Conservation (phyloP, 2,888 invertebrate genomes). For the Melitaea athalia region DNA sequence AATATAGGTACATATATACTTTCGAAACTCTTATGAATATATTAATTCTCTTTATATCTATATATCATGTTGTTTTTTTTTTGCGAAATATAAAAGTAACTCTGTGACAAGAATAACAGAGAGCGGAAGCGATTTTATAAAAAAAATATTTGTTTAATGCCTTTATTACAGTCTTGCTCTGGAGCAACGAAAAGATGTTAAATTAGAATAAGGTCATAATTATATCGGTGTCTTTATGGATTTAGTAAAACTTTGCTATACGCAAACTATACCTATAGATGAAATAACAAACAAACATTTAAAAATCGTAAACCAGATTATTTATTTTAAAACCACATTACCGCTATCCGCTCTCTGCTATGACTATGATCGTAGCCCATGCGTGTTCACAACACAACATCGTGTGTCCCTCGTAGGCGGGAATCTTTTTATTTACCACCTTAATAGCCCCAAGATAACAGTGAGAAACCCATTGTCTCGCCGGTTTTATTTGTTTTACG, state of each 20-base stretch:
- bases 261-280: too few relatives aligned
- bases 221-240: too few relatives aligned
- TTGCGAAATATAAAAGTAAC: constrained; percentile 4
- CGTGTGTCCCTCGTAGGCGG: constrained; percentile 53
- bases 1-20: background rate
- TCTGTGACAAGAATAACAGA: constrained; percentile 3
- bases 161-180: too few relatives aligned
- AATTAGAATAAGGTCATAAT: too few relatives aligned
- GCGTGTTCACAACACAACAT: constrained; percentile 51
- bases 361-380: constrained; percentile 44
- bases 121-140: background rate
- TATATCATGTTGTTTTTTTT: constrained; percentile 3
- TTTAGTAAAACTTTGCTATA: too few relatives aligned
- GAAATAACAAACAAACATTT: too few relatives aligned
- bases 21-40: background rate
- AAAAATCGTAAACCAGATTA: too few relatives aligned
- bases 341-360: background rate
- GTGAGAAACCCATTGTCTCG: constrained; percentile 50
- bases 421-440: constrained; percentile 63
- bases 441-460: constrained; percentile 58
- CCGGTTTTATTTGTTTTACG: constrained; percentile 61
- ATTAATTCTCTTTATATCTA: too few relatives aligned
- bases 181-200: too few relatives aligned
- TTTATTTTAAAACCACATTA: too few relatives aligned
- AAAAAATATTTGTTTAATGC: background rate